Base-by-base conservation (phyloP, 2,888 invertebrate genomes). In the Pterobdella sp. region DNA sequence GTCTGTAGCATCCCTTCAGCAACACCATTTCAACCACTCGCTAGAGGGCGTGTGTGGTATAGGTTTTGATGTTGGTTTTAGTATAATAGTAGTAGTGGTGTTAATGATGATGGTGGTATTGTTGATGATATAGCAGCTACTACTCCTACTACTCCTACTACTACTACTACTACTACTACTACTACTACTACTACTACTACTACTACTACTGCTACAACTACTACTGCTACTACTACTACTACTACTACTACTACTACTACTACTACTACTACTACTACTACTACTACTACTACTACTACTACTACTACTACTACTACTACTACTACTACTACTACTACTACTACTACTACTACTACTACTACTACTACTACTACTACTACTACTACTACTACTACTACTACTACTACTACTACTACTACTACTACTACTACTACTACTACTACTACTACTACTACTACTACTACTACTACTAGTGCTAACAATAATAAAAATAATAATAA, bases 11-110 rank as follows among this genome's bases (percentile, higher is more conserved):
- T 81, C 94, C 97, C 86, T 97, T 96, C 72, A 90, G 88, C 75
- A 98, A 88, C 84, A 92, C 90, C 97, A 97, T 98, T 85, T 96
- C 91, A 26, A 91, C 89, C 77, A 97, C 92, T 81, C 96, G 88
- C 86, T 92, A 36, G 35, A 34, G 35, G 10, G n/a, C 37, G 36
- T 36, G 42, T 7, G n/a, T 37, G 35, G 1, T 31, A 14, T 69
- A 49, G 35, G 35, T 10, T 14, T 10, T 3, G 35, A 14, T 63
- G 31, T 14, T 63, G n/a, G 63, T 14, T 7, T 29, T 18, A 49
- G n/a, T n/a, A 49, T 49, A 49, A 49, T 49, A 49, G n/a, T 49
- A 18, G 52, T 49, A 49, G n/a, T 49, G 52, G n/a, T 49, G n/a
- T 18, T 49, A 49, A 49, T 49, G 52, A 49, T 49, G n/a, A 49